phyloP scores from a whole-genome alignment of 2,888 invertebrate genomes.

The Nomada fabriciana region DNA sequence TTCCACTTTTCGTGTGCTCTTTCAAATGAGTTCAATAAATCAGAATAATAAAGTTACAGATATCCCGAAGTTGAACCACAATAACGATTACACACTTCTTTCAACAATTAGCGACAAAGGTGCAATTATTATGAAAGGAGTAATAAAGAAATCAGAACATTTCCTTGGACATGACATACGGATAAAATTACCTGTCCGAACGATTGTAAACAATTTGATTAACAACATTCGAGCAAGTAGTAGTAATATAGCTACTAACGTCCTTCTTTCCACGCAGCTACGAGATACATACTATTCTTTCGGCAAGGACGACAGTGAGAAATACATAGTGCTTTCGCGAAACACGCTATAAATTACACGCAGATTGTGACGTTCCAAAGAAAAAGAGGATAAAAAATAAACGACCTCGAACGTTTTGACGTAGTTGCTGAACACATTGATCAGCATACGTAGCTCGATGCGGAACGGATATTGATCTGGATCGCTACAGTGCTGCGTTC shows the following conservation, averaged over 20 bases:
- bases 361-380: background rate
- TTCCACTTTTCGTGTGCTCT: too few species aligned
- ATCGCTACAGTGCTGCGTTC: background rate
- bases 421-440: background rate
- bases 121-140: background rate
- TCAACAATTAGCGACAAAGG: background rate
- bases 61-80: too few species aligned
- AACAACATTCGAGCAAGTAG: background rate
- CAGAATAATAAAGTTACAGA: background rate
- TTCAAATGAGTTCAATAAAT: too few species aligned
- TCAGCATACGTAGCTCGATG: background rate
- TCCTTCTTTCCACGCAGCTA: background rate
- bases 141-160: background rate
- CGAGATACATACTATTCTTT: background rate
- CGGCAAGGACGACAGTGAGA: background rate
- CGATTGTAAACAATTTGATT: slow-evolving; percentile 3
- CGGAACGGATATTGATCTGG: slow-evolving; percentile 1
- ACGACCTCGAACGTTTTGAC: slow-evolving; percentile 3
- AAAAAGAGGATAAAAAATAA: background rate
- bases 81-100: background rate
- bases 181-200: background rate
- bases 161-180: too few species aligned
- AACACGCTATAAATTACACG: background rate
- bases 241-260: background rate
- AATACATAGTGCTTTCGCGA: background rate